phyloP scores from a whole-genome alignment of 2,797 vertebrate genomes.

The Chrysocyon brachyurus region DNA sequence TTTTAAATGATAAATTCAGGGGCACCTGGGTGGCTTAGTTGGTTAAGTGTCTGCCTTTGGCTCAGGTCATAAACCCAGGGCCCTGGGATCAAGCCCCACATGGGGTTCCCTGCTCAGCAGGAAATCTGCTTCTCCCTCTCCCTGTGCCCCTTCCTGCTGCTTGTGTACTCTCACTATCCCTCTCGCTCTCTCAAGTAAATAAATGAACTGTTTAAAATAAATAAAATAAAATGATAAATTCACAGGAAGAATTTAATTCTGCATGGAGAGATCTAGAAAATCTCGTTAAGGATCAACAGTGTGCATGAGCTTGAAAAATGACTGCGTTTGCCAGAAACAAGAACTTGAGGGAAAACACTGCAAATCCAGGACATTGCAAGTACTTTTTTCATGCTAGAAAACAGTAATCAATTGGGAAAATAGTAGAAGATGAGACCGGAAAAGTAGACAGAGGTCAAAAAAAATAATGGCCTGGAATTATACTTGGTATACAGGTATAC shows the following conservation, averaged over 20 bases:
- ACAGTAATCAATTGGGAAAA: background rate
- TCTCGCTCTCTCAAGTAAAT: too few relatives aligned
- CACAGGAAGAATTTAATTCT: background rate
- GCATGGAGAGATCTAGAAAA: background rate
- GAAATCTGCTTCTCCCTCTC: too few relatives aligned
- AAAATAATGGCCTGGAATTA: background rate
- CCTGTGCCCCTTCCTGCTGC: too few relatives aligned
- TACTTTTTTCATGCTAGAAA: background rate
- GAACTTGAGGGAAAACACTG: background rate
- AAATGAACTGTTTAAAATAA: too few relatives aligned
- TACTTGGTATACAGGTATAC: background rate
- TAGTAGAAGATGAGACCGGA: background rate
- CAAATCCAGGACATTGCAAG: background rate
- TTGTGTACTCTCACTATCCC: too few relatives aligned
- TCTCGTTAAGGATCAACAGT: background rate
- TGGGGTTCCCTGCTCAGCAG: too few relatives aligned
- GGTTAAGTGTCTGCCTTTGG: too few relatives aligned
- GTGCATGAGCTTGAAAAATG: background rate
- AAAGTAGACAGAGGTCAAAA: background rate
- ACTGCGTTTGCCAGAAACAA: slow-evolving; percentile 14
- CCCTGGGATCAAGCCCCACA: too few relatives aligned
- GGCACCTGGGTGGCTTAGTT: too few relatives aligned
- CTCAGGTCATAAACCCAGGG: too few relatives aligned
- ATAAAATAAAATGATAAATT: slow-evolving; percentile 27
- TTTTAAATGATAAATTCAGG: slow-evolving; percentile 26